Conservation (phyloP, 2,888 invertebrate species). For the Drosophila maculinotata region DNA sequence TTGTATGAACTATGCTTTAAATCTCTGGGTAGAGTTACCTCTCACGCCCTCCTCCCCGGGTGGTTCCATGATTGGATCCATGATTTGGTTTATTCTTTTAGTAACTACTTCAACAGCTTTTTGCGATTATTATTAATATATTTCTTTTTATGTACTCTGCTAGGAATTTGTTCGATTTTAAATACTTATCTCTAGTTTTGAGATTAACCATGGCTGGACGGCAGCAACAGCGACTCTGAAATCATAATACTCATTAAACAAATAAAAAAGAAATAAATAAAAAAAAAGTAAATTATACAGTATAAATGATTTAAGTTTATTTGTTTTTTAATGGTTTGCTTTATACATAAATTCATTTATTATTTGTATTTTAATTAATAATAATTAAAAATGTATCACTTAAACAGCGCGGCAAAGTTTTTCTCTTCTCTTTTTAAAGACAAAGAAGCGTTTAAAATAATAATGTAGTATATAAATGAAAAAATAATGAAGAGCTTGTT, state of each 20-base stretch:
- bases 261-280: constrained; percentile 23
- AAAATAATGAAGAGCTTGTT: constrained; percentile 24
- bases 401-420: constrained; percentile 70
- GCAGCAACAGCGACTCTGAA: constrained; percentile 17
- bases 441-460: constrained; percentile 51
- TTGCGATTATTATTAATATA: neutral
- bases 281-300: constrained; percentile 39
- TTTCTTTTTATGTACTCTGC: constrained; percentile 2
- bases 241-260: constrained; percentile 6
- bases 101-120: constrained; percentile 15
- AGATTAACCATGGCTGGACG: neutral
- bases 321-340: constrained; percentile 43
- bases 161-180: constrained; percentile 22
- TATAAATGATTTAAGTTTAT: constrained; percentile 67
- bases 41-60: constrained; percentile 25
- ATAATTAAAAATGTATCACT: constrained; percentile 68
- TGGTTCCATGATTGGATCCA: constrained; percentile 35
- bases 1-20: constrained; percentile 34
- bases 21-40: constrained; percentile 4
- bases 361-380: constrained; percentile 52
- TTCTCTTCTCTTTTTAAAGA: constrained; percentile 20
- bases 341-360: constrained; percentile 78
- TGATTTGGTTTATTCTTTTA: constrained; percentile 7
- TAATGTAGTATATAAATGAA: constrained; percentile 29
- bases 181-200: neutral